Evolutionary conservation across 2,888 invertebrate genomes (phyloP).

Genomic region (Machimus rusticus): DNA sequence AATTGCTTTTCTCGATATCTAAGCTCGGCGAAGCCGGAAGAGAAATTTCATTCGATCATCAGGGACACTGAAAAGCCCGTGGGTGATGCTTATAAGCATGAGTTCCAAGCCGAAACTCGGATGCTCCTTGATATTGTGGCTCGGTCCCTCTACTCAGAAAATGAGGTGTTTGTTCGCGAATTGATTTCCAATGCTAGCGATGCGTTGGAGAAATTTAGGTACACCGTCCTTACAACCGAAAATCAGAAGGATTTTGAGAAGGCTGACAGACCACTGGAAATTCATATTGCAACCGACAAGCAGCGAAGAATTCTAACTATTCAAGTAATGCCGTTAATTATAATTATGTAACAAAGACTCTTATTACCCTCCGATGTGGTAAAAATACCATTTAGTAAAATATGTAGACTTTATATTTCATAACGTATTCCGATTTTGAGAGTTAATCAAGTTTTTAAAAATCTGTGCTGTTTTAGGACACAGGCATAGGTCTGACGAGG

Average conservation of each 20-base stretch:
- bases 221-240: slow-evolving; percentile 68
- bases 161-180: slow-evolving; percentile 96
- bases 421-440: too few species aligned
- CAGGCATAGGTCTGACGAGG: slow-evolving; percentile 94
- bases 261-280: slow-evolving; percentile 78
- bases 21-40: slow-evolving; percentile 28
- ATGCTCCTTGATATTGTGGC: slow-evolving; percentile 97
- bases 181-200: slow-evolving; percentile 97
- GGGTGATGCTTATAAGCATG: slow-evolving; percentile 70
- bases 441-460: background rate
- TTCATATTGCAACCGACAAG: slow-evolving; percentile 88
- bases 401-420: too few species aligned
- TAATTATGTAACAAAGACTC: background rate
- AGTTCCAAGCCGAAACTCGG: slow-evolving; percentile 96
- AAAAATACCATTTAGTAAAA: too few species aligned
- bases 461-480: slow-evolving; percentile 67
- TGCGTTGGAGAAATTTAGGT: slow-evolving; percentile 93
- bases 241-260: slow-evolving; percentile 66
- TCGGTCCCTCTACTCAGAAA: slow-evolving; percentile 95
- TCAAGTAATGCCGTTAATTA: slow-evolving; percentile 68
- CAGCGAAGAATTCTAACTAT: slow-evolving; percentile 83
- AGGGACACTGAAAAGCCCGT: slow-evolving; percentile 53
- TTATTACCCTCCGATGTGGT: too few species aligned
- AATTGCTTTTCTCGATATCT: background rate
- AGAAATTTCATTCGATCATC: slow-evolving; percentile 52